Percentiles rank a stretch among this genome's conserved stretches.
Conservation (phyloP, 2,113 vertebrate genomes). For the Todiramphus saurophagus region DNA sequence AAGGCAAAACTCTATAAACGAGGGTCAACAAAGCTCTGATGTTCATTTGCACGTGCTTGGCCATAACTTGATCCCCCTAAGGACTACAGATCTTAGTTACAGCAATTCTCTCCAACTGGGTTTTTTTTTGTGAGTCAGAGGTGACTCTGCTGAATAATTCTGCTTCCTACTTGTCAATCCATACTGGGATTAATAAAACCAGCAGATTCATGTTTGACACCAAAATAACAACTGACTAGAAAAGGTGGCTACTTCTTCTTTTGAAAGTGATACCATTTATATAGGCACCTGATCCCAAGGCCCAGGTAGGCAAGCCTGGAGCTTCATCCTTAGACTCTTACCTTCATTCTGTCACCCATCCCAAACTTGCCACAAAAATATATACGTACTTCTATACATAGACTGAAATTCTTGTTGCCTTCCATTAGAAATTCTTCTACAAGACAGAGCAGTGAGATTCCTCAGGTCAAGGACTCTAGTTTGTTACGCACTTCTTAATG, state of each 20-base stretch:
- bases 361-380: background rate
- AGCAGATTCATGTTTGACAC: background rate
- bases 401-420: background rate
- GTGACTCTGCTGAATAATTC: background rate
- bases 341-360: background rate
- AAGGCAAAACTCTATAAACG: background rate
- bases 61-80: background rate
- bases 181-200: background rate
- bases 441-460: background rate
- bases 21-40: background rate
- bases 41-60: background rate
- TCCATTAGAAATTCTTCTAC: background rate
- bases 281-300: background rate
- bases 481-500: rapidly evolving
- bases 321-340: background rate
- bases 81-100: background rate
- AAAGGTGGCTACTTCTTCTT: background rate
- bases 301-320: background rate
- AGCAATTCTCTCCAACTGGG: background rate
- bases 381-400: background rate
- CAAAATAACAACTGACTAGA: background rate
- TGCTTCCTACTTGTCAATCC: background rate
- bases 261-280: background rate
- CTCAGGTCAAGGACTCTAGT: background rate
- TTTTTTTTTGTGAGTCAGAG: background rate